Conservation (phyloP, 2,888 invertebrate species). For the Pharmacophagus antenor region DNA sequence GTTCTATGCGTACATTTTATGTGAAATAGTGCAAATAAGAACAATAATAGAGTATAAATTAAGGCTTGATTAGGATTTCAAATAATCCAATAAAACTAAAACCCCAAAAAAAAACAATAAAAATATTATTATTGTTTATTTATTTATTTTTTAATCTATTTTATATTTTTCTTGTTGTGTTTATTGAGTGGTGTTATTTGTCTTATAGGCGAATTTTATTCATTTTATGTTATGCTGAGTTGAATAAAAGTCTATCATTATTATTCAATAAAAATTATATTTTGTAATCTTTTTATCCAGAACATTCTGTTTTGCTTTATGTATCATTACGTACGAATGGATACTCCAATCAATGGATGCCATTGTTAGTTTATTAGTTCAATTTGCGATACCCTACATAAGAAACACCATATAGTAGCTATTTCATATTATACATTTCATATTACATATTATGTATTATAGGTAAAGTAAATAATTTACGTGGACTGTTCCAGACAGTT, state of each 20-base stretch:
- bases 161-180: too few species aligned
- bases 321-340: background rate
- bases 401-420: background rate
- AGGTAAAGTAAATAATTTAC: background rate
- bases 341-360: conserved; percentile 8
- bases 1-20: too few species aligned
- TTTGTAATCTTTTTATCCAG: background rate
- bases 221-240: background rate
- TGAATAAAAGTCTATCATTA: background rate
- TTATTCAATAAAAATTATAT: background rate
- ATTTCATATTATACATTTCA: background rate
- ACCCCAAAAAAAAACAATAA: too few species aligned
- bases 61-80: too few species aligned
- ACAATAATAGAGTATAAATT: too few species aligned
- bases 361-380: conserved; percentile 18
- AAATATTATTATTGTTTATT: too few species aligned
- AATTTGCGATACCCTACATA: conserved; percentile 6
- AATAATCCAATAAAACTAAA: too few species aligned
- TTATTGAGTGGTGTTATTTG: too few species aligned
- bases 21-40: too few species aligned
- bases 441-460: background rate
- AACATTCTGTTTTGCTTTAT: too few species aligned
- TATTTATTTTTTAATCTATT: too few species aligned
- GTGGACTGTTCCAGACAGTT: too few species aligned
- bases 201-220: background rate